Evolutionary conservation across 2,888 invertebrate species (phyloP).

Genomic region (Eilema caniola): DNA sequence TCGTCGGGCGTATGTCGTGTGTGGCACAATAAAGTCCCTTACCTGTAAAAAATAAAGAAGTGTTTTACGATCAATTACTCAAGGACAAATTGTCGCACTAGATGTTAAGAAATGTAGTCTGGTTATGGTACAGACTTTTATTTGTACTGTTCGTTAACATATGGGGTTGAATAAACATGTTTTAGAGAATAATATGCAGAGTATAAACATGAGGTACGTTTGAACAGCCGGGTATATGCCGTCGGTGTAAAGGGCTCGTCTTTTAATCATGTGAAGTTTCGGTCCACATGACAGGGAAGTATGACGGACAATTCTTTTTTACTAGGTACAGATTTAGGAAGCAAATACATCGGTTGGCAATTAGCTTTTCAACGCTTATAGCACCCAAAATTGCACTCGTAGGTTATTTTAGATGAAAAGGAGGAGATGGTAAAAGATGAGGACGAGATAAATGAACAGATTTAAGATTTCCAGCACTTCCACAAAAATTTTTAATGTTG

Average conservation of each 20-base stretch:
- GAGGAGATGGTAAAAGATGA: no score
- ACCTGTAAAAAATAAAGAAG: conserved; percentile 67
- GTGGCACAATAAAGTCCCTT: conserved; percentile 63
- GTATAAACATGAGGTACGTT: conserved; percentile 38
- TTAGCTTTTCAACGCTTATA: no score
- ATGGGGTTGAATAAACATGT: conserved; percentile 58
- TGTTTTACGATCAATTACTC: conserved; percentile 62
- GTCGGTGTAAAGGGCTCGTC: conserved; percentile 30
- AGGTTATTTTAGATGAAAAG: no score
- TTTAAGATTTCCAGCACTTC: no score
- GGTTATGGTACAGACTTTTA: conserved; percentile 46
- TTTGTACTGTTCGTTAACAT: conserved; percentile 59
- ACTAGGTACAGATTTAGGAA: no score
- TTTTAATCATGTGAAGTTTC: neutral
- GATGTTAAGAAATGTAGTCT: conserved; percentile 46
- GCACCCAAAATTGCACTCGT: no score
- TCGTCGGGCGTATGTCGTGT: conserved; percentile 55
- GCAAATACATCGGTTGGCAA: no score
- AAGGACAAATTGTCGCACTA: conserved; percentile 57
- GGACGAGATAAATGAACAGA: no score
- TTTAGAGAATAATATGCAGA: conserved; percentile 45
- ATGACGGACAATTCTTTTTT: neutral
- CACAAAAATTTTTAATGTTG: no score
- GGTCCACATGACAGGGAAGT: neutral
- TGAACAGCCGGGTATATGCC: conserved; percentile 31